These are phyloP conservation scores for Leptinotarsa peninsularis DNA, from an alignment of 2,888 invertebrate genomes.

Conservation along the genomic window DNA sequence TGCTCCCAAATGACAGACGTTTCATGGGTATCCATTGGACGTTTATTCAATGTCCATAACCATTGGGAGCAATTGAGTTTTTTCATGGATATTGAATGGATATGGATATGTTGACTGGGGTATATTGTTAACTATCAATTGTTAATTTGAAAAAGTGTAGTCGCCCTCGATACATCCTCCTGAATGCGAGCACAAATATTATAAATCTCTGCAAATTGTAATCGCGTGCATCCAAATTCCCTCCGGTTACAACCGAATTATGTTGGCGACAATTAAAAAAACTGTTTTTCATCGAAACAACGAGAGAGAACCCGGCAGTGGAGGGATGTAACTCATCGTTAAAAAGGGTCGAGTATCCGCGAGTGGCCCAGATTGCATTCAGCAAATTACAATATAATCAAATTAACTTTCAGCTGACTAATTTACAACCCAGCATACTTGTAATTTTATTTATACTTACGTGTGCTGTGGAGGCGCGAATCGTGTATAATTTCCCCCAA, in stretches of 20 bases:
- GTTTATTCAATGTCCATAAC: too few species aligned
- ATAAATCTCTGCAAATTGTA: slow-evolving; percentile 2
- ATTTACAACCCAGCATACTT: slow-evolving; percentile 48
- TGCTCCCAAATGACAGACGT: too few species aligned
- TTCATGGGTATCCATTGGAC: too few species aligned
- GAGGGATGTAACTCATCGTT: slow-evolving; percentile 42
- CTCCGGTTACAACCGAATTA: slow-evolving; percentile 26
- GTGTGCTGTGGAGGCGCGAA: slow-evolving; percentile 52
- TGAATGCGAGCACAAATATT: too few species aligned
- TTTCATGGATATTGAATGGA: too few species aligned
- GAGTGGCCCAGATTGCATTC: slow-evolving; percentile 59
- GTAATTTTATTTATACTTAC: slow-evolving; percentile 51
- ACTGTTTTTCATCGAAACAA: slow-evolving; percentile 38
- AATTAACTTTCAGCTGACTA: slow-evolving; percentile 61
- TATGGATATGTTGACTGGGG: too few species aligned
- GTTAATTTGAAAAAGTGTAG: too few species aligned
- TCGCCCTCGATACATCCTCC: too few species aligned
- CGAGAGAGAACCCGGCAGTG: slow-evolving; percentile 34
- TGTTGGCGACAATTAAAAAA: slow-evolving; percentile 30
- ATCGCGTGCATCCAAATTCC: slow-evolving; percentile 26
- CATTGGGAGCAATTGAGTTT: too few species aligned
- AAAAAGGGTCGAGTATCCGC: slow-evolving; percentile 40
- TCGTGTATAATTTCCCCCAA: slow-evolving; percentile 59
- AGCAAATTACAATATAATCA: slow-evolving; percentile 64
- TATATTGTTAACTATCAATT: too few species aligned